phyloP scores from a whole-genome alignment of 2,888 invertebrate genomes.

The Crocallis elinguaria region DNA sequence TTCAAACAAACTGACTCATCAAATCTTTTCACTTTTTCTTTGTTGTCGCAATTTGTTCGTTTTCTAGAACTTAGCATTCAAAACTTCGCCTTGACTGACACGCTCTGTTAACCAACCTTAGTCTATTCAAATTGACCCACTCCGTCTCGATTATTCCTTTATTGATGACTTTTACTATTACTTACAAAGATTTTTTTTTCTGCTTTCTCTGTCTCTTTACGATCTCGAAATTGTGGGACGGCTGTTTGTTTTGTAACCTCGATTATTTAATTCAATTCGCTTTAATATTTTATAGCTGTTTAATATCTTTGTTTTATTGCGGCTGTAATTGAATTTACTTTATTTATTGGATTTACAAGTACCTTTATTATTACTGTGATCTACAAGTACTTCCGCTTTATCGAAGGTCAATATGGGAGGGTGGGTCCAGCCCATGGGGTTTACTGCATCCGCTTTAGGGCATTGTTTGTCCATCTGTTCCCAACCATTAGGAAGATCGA shows the following conservation, averaged over 20 bases:
- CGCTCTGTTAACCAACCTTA: conserved; percentile 35
- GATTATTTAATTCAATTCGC: conserved; percentile 24
- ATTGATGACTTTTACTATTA: conserved; percentile 56
- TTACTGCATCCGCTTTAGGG: conserved; percentile 12
- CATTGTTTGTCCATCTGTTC: conserved; percentile 65
- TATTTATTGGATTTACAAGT: conserved; percentile 20
- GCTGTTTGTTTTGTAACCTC: conserved; percentile 33
- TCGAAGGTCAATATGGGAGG: conserved; percentile 15
- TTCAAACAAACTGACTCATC: conserved; percentile 13
- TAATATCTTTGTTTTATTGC: conserved; percentile 15
- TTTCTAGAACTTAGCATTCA: conserved; percentile 14
- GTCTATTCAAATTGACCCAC: conserved; percentile 43
- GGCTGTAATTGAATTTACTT: conserved; percentile 17
- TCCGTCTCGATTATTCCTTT: conserved; percentile 47
- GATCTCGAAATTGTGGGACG: conserved; percentile 25
- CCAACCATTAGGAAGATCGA: conserved; percentile 44
- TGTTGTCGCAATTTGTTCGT: conserved; percentile 12
- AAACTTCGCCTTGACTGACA: conserved; percentile 14
- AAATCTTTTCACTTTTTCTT: conserved; percentile 16
- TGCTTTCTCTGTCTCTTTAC: conserved; percentile 54
- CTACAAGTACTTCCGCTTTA: conserved; percentile 20
- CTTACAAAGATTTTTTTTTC: conserved; percentile 52
- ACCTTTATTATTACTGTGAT: conserved; percentile 7
- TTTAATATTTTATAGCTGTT: conserved; percentile 15
- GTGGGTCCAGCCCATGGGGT: neutral